phyloP scores from a whole-genome alignment of 23 tunicate genomes.

The Botrylloides violaceus region DNA sequence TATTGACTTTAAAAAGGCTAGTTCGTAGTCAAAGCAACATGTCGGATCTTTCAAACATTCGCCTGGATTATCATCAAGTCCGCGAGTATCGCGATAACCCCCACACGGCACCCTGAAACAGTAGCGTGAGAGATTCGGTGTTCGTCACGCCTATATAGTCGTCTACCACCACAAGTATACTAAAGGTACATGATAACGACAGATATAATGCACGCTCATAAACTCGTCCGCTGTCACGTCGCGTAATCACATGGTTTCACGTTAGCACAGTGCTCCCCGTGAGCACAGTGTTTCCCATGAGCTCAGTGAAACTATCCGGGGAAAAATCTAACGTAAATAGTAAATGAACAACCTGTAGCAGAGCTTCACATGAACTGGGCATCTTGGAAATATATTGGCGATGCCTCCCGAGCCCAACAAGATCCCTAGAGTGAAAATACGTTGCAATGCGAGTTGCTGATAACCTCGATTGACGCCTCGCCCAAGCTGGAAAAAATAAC shows the following conservation, averaged over 20 bases:
- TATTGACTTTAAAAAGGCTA: not conserved
- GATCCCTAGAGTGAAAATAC: not conserved
- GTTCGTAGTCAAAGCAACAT: slow-evolving; percentile 9
- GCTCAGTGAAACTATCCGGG: no score
- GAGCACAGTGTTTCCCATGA: no score
- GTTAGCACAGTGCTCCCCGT: no score
- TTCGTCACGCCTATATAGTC: no score
- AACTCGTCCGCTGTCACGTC: no score
- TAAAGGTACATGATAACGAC: no score
- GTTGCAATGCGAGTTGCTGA: not conserved
- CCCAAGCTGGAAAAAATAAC: not conserved
- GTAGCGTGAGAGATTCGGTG: no score
- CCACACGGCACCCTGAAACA: slow-evolving; percentile 14
- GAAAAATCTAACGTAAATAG: no score
- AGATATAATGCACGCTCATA: no score
- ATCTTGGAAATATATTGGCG: not conserved
- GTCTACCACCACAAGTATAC: no score
- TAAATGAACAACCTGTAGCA: slow-evolving; percentile 21
- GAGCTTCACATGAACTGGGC: slow-evolving; percentile 10
- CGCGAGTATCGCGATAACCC: not conserved
- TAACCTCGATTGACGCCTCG: not conserved
- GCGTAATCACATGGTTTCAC: no score
- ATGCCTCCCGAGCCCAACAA: not conserved
- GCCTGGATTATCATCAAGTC: not conserved
- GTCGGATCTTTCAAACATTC: not conserved